Conservation (phyloP, 2,113 vertebrate species). For the Pterocles burchelli region DNA sequence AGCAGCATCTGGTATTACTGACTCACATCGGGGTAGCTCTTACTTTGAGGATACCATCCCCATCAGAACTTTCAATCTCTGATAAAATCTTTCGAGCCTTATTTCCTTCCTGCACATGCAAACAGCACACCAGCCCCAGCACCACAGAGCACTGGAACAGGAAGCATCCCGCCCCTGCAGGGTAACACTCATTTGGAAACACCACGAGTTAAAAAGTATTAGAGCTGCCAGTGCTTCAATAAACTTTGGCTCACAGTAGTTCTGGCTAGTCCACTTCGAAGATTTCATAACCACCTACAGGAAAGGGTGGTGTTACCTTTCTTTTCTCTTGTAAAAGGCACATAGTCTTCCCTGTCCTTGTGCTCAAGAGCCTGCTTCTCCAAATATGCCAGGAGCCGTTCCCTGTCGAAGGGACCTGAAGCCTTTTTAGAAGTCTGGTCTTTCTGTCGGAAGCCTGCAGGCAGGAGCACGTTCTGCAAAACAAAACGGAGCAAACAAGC, state of each 20-base stretch:
- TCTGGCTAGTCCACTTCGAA: neutral
- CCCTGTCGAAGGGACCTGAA: constrained; percentile 86
- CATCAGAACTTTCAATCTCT: neutral
- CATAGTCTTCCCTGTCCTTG: constrained; percentile 91
- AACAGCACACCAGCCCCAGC: neutral
- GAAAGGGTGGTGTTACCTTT: constrained; percentile 81
- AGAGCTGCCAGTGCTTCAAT: neutral
- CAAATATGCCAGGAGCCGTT: constrained; percentile 86
- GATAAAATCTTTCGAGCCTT: neutral
- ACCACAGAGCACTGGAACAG: neutral
- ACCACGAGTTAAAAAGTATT: fast-evolving
- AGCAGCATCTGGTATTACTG: neutral
- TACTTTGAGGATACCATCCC: neutral
- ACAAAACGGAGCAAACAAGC: neutral
- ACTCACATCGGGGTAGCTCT: neutral
- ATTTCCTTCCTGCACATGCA: constrained; percentile 16
- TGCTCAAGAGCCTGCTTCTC: constrained; percentile 95
- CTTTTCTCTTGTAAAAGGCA: constrained; percentile 93
- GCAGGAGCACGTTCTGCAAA: constrained; percentile 90
- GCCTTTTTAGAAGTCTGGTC: constrained; percentile 89
- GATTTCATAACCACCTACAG: neutral
- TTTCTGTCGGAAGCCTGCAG: constrained; percentile 93
- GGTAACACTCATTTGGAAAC: neutral
- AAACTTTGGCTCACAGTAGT: neutral
- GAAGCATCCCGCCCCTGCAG: neutral